phyloP scores from a whole-genome alignment of 2,888 invertebrate genomes.

The Bellardia bayeri region DNA sequence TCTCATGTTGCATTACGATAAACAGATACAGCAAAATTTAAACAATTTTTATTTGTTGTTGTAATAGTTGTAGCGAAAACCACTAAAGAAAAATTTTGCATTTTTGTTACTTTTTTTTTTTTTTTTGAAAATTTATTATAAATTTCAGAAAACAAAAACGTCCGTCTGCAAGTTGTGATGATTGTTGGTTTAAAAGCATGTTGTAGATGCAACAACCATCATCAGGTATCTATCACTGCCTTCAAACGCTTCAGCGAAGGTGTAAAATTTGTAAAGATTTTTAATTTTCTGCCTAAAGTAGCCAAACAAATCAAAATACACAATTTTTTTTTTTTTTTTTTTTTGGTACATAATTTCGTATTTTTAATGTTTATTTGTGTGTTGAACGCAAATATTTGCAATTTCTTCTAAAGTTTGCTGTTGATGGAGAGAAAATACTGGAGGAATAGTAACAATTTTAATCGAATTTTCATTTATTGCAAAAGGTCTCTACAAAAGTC shows the following conservation, averaged over 20 bases:
- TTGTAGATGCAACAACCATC: neutral
- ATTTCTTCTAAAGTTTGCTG: neutral
- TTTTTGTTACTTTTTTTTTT: neutral
- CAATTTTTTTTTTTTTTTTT: constrained; percentile 1
- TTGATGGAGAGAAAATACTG: neutral
- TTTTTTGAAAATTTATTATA: constrained; percentile 32
- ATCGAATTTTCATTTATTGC: neutral
- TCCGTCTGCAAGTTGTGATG: neutral
- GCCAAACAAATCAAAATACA: constrained; percentile 44
- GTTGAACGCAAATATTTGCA: constrained; percentile 10
- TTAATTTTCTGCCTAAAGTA: constrained; percentile 33
- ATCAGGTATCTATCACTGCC: constrained; percentile 13
- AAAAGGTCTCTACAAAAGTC: no score
- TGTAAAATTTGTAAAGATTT: constrained; percentile 25
- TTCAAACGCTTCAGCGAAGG: constrained; percentile 42
- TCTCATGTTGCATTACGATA: constrained; percentile 68
- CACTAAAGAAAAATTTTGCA: constrained; percentile 19
- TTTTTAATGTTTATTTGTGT: neutral
- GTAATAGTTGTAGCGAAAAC: constrained; percentile 48
- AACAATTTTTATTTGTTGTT: constrained; percentile 11
- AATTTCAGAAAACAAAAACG: constrained; percentile 12
- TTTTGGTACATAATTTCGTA: neutral
- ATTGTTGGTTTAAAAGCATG: neutral
- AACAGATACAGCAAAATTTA: constrained; percentile 48
- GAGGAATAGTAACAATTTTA: neutral